These are phyloP conservation scores for Onychorhynchus coronatus DNA, from an alignment of 2,113 vertebrate species.

Conservation along the genomic window DNA sequence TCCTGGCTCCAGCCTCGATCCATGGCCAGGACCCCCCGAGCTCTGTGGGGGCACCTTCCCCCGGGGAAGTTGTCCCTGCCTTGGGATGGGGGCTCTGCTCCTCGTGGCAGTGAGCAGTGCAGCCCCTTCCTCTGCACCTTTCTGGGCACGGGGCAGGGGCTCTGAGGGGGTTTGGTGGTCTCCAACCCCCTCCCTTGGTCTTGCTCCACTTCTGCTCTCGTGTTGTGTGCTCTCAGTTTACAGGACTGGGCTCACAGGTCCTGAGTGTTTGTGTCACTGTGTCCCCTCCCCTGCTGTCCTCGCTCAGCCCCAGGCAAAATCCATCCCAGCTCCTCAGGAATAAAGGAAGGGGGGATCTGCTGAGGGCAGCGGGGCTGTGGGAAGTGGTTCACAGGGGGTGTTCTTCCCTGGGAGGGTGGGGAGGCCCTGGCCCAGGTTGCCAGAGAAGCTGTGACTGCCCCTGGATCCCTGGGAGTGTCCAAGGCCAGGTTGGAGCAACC, in stretches of 20 bases:
- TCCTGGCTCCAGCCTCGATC: neutral
- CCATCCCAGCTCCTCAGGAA: neutral
- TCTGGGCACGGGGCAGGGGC: neutral
- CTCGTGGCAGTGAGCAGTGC: accelerated
- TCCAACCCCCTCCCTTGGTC: no score
- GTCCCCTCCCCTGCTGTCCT: neutral
- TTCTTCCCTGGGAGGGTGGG: neutral
- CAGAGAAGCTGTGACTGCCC: neutral
- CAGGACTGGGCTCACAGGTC: neutral
- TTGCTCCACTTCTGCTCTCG: neutral
- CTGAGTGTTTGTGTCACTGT: neutral
- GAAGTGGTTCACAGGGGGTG: neutral
- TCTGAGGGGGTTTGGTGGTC: neutral
- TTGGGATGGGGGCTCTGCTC: neutral
- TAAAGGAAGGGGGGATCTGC: neutral
- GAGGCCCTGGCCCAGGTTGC: neutral
- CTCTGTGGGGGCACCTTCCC: neutral
- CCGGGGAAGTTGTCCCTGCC: neutral
- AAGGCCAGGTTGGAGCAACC: neutral
- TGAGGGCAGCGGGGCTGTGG: neutral
- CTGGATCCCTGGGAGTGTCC: neutral
- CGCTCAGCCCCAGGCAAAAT: neutral
- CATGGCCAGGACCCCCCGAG: neutral
- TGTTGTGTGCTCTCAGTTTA: no score
- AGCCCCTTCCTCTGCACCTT: neutral